Conservation (phyloP, 1,140 invertebrate genomes). For the Drosophila sulfurigaster region DNA sequence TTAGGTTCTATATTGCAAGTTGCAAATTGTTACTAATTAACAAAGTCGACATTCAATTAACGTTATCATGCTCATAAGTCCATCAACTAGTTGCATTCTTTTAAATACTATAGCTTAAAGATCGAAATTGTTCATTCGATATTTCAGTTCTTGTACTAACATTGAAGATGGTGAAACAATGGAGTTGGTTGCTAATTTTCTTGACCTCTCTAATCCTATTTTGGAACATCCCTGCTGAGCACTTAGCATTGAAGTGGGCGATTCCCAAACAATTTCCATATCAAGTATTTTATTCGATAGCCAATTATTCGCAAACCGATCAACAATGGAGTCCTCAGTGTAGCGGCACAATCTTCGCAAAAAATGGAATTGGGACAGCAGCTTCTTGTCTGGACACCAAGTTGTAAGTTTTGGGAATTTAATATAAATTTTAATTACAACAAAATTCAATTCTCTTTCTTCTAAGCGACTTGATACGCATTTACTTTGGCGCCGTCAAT, state of each 20-base stretch:
- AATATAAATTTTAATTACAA: background rate
- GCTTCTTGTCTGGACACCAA: background rate
- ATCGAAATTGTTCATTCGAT: no score
- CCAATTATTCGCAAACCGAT: background rate
- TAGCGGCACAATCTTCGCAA: background rate
- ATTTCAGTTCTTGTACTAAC: no score
- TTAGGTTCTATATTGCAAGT: no score
- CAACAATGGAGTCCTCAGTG: background rate
- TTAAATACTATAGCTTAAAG: no score
- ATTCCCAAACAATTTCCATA: background rate
- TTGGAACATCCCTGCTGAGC: background rate
- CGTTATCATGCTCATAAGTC: no score
- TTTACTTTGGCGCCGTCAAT: background rate
- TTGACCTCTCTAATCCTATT: background rate
- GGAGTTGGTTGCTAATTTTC: background rate
- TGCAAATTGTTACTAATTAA: no score
- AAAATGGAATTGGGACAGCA: background rate
- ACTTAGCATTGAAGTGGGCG: background rate
- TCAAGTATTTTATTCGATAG: background rate
- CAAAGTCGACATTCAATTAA: no score
- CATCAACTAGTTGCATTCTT: no score
- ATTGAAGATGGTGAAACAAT: background rate
- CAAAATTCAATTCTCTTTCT: no score
- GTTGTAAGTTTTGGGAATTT: background rate
- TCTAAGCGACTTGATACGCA: background rate